These are phyloP conservation scores for Orthonychiurus folsomi DNA, from an alignment of 2,888 invertebrate genomes.

Conservation along the genomic window DNA sequence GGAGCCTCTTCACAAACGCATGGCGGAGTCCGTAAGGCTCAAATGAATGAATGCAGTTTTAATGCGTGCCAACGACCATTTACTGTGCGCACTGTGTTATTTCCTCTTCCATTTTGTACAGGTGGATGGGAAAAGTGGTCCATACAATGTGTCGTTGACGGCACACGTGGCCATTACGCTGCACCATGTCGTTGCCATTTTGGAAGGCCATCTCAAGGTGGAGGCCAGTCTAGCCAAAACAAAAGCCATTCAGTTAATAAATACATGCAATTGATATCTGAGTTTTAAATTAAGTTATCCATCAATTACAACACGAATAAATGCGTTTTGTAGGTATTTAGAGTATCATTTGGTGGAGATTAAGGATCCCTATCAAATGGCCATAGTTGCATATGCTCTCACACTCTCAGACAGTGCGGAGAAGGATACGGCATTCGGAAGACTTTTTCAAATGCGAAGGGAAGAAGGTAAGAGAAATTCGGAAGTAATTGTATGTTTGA, in stretches of 20 bases:
- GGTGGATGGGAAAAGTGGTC: too few species aligned
- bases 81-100: too few species aligned
- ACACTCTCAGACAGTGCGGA: slow-evolving; percentile 44
- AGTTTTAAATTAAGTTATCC: neutral
- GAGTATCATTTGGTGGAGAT: slow-evolving; percentile 43
- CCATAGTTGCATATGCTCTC: slow-evolving; percentile 49
- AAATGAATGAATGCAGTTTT: neutral
- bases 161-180: slow-evolving; percentile 50
- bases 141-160: slow-evolving; percentile 46
- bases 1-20: neutral
- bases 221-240: slow-evolving; percentile 42
- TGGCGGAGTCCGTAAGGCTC: neutral
- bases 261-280: neutral
- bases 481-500: slow-evolving; percentile 21
- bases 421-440: slow-evolving; percentile 44
- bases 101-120: too few species aligned
- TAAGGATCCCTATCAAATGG: slow-evolving; percentile 47
- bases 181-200: slow-evolving; percentile 42
- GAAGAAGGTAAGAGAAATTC: slow-evolving; percentile 41
- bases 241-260: slow-evolving; percentile 40
- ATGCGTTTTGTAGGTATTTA: slow-evolving; percentile 41
- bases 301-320: slow-evolving; percentile 4
- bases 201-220: slow-evolving; percentile 43
- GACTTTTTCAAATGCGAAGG: slow-evolving; percentile 41
- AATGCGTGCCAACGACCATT: too few species aligned